phyloP scores from a whole-genome alignment of 1,140 invertebrate species.

The Bombus superbus region DNA sequence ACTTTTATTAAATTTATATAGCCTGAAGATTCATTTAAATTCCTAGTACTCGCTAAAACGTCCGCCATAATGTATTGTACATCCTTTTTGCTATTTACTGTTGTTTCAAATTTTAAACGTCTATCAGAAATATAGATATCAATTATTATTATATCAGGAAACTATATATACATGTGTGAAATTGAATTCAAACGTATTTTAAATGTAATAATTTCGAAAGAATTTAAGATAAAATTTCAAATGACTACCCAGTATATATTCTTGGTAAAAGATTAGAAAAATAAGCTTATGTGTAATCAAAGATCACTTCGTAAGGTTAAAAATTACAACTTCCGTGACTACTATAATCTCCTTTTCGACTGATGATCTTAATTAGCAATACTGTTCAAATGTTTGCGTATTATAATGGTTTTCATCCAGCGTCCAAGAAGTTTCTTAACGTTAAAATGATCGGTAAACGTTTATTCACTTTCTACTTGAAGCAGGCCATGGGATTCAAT shows the following conservation, averaged over 20 bases:
- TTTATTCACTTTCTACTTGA: background rate
- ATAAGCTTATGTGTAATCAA: background rate
- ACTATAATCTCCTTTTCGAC: too few species aligned
- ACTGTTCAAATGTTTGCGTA: too few species aligned
- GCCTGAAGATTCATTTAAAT: conserved; percentile 28
- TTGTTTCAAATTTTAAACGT: background rate
- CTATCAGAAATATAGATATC: background rate
- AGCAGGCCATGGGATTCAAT: background rate
- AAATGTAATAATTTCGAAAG: background rate
- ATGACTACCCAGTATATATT: background rate
- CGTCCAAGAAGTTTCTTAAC: too few species aligned
- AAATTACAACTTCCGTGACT: background rate
- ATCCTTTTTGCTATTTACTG: background rate
- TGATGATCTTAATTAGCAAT: too few species aligned
- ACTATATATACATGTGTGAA: background rate
- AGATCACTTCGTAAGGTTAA: background rate
- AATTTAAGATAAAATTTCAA: background rate
- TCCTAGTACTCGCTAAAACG: background rate
- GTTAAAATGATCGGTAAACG: background rate
- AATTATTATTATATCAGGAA: background rate
- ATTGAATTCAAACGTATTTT: background rate
- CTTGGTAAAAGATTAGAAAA: background rate
- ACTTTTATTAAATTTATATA: conserved; percentile 3
- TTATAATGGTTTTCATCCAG: too few species aligned
- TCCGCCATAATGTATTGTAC: background rate